phyloP scores from a whole-genome alignment of 2,797 vertebrate species.

The Champsocephalus gunnari region DNA sequence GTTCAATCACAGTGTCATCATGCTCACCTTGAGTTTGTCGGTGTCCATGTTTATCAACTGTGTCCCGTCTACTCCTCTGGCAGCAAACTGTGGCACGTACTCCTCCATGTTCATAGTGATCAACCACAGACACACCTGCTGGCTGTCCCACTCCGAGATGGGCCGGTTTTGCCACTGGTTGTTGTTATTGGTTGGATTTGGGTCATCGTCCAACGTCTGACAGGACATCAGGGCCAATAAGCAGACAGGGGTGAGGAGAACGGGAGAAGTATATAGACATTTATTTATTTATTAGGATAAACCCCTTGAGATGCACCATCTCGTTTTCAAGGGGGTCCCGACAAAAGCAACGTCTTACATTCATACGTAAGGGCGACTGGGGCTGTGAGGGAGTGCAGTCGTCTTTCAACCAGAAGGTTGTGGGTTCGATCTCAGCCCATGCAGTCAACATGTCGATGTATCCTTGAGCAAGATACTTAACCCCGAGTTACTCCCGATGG shows the following conservation, averaged over 20 bases:
- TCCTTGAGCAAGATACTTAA: too few species aligned
- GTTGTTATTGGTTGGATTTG: slow-evolving; percentile 83
- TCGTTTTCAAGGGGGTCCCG: too few species aligned
- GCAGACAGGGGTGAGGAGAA: neutral
- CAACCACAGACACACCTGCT: slow-evolving; percentile 91
- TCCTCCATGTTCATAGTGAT: slow-evolving; percentile 91
- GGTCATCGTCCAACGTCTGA: slow-evolving; percentile 88
- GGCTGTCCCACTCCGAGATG: slow-evolving; percentile 88
- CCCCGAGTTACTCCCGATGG: too few species aligned
- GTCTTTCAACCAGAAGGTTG: too few species aligned
- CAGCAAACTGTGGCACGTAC: slow-evolving; percentile 84
- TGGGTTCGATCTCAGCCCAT: too few species aligned
- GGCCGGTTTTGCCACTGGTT: slow-evolving; percentile 89
- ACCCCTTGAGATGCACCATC: too few species aligned
- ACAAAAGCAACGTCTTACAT: too few species aligned
- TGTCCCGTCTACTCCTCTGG: slow-evolving; percentile 86
- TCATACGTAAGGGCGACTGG: too few species aligned
- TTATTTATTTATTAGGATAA: too few species aligned
- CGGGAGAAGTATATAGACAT: neutral
- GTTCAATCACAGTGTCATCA: too few species aligned
- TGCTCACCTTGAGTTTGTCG: slow-evolving; percentile 89
- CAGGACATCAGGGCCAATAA: slow-evolving; percentile 10
- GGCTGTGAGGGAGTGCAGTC: too few species aligned
- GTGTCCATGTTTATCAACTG: slow-evolving; percentile 88
- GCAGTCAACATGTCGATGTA: too few species aligned